Percentiles rank a stretch among this genome's conserved stretches.
Evolutionary conservation across 2,113 vertebrate species (phyloP).

Genomic region (Pelvicachromis taeniatus): DNA sequence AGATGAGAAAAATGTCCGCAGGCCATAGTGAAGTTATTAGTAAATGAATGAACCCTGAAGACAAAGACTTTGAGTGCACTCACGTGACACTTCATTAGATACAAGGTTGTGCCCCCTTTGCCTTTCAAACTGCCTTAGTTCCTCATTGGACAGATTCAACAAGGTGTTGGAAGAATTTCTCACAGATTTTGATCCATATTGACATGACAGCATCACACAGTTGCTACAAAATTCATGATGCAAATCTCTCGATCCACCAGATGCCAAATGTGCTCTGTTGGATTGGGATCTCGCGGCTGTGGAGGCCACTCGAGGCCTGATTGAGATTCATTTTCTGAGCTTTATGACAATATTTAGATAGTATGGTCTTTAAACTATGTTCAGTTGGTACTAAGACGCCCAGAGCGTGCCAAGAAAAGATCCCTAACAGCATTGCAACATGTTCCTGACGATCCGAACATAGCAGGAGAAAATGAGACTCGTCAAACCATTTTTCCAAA

Average conservation of each 20-base stretch:
- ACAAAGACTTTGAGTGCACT: background rate
- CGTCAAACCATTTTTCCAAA: background rate
- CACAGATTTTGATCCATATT: background rate
- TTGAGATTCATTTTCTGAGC: background rate
- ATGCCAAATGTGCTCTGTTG: background rate
- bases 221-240: background rate
- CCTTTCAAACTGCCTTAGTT: accelerated
- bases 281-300: accelerated
- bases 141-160: accelerated
- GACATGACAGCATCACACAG: background rate
- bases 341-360: background rate
- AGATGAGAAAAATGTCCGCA: background rate
- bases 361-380: background rate
- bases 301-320: background rate
- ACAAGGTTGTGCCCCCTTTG: accelerated
- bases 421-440: background rate
- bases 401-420: background rate
- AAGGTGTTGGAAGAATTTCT: too few species aligned
- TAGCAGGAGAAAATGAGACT: background rate
- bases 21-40: background rate
- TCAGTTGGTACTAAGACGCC: background rate
- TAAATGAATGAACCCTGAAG: background rate
- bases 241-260: background rate
- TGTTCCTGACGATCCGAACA: background rate
- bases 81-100: background rate